A percentile compares a stretch with the other conserved stretches of the same genome.
Evolutionary conservation across 2,888 invertebrate genomes (phyloP).

Genomic region (Lacanobia wlatinum): DNA sequence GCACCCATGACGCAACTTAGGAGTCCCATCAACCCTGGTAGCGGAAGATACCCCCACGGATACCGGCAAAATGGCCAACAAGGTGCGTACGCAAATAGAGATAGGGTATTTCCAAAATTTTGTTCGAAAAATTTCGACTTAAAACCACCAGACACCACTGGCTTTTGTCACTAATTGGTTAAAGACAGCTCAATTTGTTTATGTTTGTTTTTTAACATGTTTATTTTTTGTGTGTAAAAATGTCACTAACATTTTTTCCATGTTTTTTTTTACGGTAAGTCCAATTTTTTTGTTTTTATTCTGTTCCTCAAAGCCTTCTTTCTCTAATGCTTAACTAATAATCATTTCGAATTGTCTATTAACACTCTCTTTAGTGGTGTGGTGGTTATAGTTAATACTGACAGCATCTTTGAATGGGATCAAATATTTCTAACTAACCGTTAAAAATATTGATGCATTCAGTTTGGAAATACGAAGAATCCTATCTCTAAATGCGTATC

Average conservation of each 20-base stretch:
- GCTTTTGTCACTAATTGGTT: constrained; percentile 87
- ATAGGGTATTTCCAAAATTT: constrained; percentile 80
- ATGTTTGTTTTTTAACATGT: constrained; percentile 72
- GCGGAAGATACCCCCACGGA: constrained; percentile 87
- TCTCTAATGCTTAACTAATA: constrained; percentile 84
- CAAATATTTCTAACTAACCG: constrained; percentile 69
- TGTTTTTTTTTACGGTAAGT: constrained; percentile 81
- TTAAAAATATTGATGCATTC: constrained; percentile 72
- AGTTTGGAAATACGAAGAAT: constrained; percentile 73
- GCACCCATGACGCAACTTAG: constrained; percentile 89
- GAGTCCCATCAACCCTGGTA: constrained; percentile 85
- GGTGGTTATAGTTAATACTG: constrained; percentile 81
- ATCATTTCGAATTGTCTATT: constrained; percentile 70
- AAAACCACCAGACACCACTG: constrained; percentile 86
- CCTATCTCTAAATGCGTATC: constrained; percentile 89
- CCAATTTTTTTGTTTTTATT: constrained; percentile 71
- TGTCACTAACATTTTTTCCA: constrained; percentile 81
- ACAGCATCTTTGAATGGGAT: constrained; percentile 71
- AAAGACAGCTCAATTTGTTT: constrained; percentile 86
- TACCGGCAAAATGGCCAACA: constrained; percentile 88
- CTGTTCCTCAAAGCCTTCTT: constrained; percentile 67
- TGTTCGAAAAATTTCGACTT: constrained; percentile 49
- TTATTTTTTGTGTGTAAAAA: constrained; percentile 73
- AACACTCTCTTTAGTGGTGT: constrained; percentile 86
- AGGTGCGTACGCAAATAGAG: constrained; percentile 88